These are phyloP conservation scores for Clistopyga incitator DNA, from an alignment of 2,888 invertebrate species.

Conservation along the genomic window DNA sequence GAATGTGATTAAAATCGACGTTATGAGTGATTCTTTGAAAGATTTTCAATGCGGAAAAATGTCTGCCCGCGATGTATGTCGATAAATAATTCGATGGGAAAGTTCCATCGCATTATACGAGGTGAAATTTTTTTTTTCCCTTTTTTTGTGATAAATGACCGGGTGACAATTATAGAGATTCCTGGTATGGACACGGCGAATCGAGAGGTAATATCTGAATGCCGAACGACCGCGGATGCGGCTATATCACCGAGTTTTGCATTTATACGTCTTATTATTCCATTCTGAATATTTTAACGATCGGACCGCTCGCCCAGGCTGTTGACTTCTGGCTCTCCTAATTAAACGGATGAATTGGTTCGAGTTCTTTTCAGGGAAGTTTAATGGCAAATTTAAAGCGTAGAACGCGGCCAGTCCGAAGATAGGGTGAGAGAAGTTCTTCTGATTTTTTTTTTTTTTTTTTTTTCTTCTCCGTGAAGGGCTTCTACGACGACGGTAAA, in stretches of 20 bases:
- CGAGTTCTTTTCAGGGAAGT: constrained; percentile 37
- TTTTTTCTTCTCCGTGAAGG: constrained; percentile 2
- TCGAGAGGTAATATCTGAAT: neutral
- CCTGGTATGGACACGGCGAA: neutral
- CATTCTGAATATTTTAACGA: constrained; percentile 32
- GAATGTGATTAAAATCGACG: neutral
- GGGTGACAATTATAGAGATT: neutral
- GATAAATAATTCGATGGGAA: neutral
- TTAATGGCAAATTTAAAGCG: constrained; percentile 38
- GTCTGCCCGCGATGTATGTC: neutral
- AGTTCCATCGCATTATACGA: neutral
- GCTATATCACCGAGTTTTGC: neutral
- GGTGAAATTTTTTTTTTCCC: neutral
- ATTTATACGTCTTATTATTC: constrained; percentile 29
- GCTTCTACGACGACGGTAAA: constrained; percentile 19
- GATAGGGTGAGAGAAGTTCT: constrained; percentile 25
- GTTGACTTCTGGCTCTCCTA: constrained; percentile 21
- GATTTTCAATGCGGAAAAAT: neutral
- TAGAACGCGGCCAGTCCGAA: neutral
- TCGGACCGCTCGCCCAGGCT: neutral
- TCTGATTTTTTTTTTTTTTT: constrained; percentile 16
- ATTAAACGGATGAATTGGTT: constrained; percentile 52
- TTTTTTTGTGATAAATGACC: neutral
- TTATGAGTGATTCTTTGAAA: neutral
- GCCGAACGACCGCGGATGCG: neutral